Conservation (phyloP, 2,888 invertebrate species). For the Campopleginae sp. region DNA sequence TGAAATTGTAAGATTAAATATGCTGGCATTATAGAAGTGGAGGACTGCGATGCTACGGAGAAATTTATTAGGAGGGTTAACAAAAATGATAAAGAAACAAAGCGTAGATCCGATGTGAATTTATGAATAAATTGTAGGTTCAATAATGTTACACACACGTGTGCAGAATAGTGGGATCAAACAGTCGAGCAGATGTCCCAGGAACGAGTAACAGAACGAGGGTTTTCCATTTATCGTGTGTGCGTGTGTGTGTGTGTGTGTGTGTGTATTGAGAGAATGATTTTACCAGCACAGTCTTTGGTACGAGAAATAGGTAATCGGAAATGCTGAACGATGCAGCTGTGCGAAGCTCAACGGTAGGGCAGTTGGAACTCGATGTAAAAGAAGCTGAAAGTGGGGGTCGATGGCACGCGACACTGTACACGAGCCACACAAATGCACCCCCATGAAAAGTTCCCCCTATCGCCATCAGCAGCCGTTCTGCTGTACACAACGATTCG, state of each 20-base stretch:
- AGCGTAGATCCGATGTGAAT: not conserved
- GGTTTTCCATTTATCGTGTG: not conserved
- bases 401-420: conserved; percentile 74
- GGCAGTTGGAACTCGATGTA: conserved; percentile 26
- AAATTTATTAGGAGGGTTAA: not conserved
- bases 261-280: conserved; percentile 23
- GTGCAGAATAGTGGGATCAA: not conserved
- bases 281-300: conserved; percentile 6
- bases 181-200: conserved; percentile 53
- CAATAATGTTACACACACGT: not conserved
- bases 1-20: no score
- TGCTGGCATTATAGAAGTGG: no score
- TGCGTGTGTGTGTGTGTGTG: not conserved
- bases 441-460: conserved; percentile 58
- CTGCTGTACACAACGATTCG: conserved; percentile 19
- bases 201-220: conserved; percentile 3
- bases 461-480: conserved; percentile 39
- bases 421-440: conserved; percentile 28
- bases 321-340: conserved; percentile 56
- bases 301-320: conserved; percentile 26
- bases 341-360: conserved; percentile 39
- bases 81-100: not conserved
- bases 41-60: no score
- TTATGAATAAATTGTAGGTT: not conserved
- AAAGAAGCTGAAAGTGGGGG: conserved; percentile 69